Conservation (phyloP, 1,140 invertebrate species). For the Drosophila sucinea region DNA sequence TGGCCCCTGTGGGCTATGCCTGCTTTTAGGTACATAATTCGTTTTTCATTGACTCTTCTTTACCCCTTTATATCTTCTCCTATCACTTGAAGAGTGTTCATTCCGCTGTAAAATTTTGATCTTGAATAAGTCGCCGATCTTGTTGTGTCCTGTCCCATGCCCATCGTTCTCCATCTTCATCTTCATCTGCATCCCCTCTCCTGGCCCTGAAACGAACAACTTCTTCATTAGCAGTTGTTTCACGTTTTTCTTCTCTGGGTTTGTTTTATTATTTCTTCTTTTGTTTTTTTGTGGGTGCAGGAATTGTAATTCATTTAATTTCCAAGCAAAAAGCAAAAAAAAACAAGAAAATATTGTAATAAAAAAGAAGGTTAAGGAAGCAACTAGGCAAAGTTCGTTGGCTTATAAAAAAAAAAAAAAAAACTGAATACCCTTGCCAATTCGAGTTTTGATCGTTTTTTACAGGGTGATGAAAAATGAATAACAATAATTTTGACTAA, state of each 20-base stretch:
- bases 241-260: slow-evolving; percentile 17
- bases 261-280: slow-evolving; percentile 23
- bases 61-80: no score
- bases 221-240: slow-evolving; percentile 6
- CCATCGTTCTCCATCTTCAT: background rate
- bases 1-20: no score
- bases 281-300: slow-evolving; percentile 45
- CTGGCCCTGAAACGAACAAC: background rate
- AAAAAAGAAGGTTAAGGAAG: slow-evolving; percentile 74
- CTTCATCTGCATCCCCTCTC: background rate
- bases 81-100: background rate
- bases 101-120: background rate
- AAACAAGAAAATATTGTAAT: slow-evolving; percentile 56
- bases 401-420: background rate
- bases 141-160: background rate
- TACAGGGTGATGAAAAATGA: no score
- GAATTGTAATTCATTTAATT: slow-evolving; percentile 58
- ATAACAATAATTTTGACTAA: no score
- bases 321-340: slow-evolving; percentile 41
- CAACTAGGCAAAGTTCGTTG: slow-evolving; percentile 53
- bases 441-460: background rate
- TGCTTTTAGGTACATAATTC: no score
- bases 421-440: background rate
- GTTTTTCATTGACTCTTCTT: no score
- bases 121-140: background rate